Evolutionary conservation across 2,888 invertebrate species (phyloP).

Genomic region (Exephanes ischioxanthus): DNA sequence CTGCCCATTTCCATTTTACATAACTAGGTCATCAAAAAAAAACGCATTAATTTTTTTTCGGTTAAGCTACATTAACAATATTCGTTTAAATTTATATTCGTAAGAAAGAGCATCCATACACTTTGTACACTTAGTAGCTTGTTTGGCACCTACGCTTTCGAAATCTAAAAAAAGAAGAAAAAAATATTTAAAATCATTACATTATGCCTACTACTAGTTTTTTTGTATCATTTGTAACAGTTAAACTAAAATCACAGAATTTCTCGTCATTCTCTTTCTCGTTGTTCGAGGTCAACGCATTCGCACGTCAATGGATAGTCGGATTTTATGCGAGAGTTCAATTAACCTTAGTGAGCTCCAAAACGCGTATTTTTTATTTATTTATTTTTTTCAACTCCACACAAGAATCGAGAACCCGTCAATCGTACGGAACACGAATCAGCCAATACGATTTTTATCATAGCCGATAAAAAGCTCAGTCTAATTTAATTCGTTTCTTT

Average conservation of each 20-base stretch:
- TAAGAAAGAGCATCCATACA: conserved; percentile 67
- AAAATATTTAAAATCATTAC: background rate
- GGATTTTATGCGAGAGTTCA: conserved; percentile 44
- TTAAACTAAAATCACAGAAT: conserved; percentile 79
- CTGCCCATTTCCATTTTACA: conserved; percentile 14
- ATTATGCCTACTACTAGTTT: conserved; percentile 29
- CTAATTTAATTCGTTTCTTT: background rate
- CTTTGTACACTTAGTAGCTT: conserved; percentile 69
- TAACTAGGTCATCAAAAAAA: conserved; percentile 23
- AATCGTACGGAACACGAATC: background rate
- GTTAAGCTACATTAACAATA: conserved; percentile 49
- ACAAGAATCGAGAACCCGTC: conserved; percentile 32
- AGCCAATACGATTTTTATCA: conserved; percentile 35
- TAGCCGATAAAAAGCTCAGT: conserved; percentile 26
- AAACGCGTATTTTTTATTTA: background rate
- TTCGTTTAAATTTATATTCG: conserved; percentile 60
- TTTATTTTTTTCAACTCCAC: background rate
- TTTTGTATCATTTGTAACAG: conserved; percentile 40
- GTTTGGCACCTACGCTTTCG: conserved; percentile 65
- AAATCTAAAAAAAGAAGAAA: conserved; percentile 30
- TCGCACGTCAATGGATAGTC: conserved; percentile 32
- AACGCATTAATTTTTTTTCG: conserved; percentile 27
- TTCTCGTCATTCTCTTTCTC: conserved; percentile 61
- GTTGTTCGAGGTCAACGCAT: conserved; percentile 27
- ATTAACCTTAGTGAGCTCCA: background rate